Percentiles rank a stretch among this genome's conserved stretches.
phyloP scores from a whole-genome alignment of 2,888 invertebrate genomes.

The Acanthosepion pharaonis region DNA sequence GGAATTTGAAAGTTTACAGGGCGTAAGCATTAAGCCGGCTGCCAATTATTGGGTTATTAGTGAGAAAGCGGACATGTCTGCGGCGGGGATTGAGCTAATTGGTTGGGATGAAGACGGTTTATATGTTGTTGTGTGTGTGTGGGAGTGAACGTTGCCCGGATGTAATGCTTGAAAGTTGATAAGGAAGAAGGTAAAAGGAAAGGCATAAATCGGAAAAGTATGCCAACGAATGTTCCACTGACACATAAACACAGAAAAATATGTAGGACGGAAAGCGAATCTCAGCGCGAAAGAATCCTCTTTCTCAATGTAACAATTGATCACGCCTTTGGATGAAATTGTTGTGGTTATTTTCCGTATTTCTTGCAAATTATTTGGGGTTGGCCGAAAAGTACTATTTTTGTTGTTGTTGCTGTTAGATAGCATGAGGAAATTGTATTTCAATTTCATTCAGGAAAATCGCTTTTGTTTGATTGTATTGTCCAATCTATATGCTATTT shows the following conservation, averaged over 20 bases:
- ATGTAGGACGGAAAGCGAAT: not conserved
- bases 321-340: not conserved
- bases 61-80: not conserved
- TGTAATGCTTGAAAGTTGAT: not conserved
- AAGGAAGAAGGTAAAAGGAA: not conserved
- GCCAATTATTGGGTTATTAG: not conserved
- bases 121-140: not conserved
- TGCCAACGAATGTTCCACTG: conserved; percentile 22
- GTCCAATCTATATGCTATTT: no score
- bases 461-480: no score
- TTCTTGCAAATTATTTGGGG: no score
- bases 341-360: no score
- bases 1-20: not conserved
- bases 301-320: not conserved
- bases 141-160: not conserved
- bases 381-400: no score
- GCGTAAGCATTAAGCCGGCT: not conserved
- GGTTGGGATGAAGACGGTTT: not conserved
- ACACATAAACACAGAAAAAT: not conserved
- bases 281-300: not conserved
- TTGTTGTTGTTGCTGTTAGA: no score
- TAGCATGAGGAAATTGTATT: no score
- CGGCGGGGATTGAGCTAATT: not conserved
- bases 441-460: no score
- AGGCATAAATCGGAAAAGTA: not conserved